Evolutionary conservation across 1,140 invertebrate genomes (phyloP), one percentile per base, ranked within the genome.

Genomic region (Anastatus disparis): DNA sequence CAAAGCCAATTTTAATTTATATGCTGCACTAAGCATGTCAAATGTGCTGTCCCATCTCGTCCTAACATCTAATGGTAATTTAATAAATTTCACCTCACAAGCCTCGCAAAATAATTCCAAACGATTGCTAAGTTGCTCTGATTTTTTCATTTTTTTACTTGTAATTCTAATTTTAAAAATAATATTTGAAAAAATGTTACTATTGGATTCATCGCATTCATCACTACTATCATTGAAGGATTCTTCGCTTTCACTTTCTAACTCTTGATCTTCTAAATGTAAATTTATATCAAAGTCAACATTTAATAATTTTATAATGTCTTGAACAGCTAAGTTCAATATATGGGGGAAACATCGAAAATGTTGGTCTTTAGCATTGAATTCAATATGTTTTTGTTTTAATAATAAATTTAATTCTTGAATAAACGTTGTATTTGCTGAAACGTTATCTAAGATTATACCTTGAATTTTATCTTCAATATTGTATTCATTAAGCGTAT

Each of bases 41-140:
- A 8, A 62, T 1, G 59, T 62, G 24, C 44, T 62, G 31, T 62
- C 24, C 59, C 59, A 62, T 3, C 59, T 17, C 9, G 56, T 59
- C n/a, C 26, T 24, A 8, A 44, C 20, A 44, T 59, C 56, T 8
- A 44, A n/a, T 6, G 22, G 13, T 17, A 35, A 15, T 17, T 29
- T 50, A 24, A 29, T 35, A 35, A 35, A 62, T 6, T 27, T 17
- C 10, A 48, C 31, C 2, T 31, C 17, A 27, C 10, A 2, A 20
- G 44, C 59, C 7, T 29, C 12, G 15, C 59, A 62, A 35, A 2
- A 48, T 3, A 6, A n/a, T 62, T 48, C n/a, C 10, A 48, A 35
- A 2, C 13, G 42, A 29, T 48, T 48, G 4, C 2, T 17, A 17
- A 62, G 26, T 20, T n/a, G 10, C 20, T 62, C 24, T 2, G 44